Percentiles rank a stretch among this genome's conserved stretches.
These are phyloP conservation scores for Metellina segmentata DNA, from an alignment of 2,888 invertebrate species.

Conservation along the genomic window DNA sequence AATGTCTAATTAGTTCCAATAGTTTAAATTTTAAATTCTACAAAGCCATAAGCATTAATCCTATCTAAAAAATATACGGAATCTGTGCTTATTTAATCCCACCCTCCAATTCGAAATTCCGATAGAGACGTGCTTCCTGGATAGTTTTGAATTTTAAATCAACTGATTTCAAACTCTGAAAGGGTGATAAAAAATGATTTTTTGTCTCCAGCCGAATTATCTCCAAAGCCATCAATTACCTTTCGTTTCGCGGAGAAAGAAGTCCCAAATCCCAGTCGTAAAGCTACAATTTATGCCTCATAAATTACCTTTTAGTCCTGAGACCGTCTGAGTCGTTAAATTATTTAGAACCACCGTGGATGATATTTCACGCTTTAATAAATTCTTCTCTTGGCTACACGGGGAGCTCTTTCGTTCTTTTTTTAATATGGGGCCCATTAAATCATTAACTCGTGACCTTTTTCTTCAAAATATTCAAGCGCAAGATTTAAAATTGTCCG, in stretches of 20 bases:
- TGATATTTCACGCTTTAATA: conserved; percentile 68
- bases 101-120: background rate
- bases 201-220: background rate
- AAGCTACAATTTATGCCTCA: conserved; percentile 35
- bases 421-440: conserved; percentile 22
- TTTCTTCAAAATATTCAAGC: conserved; percentile 10
- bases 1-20: too few species aligned
- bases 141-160: background rate
- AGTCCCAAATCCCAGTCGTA: conserved; percentile 7
- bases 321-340: conserved; percentile 26
- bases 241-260: background rate
- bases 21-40: too few species aligned
- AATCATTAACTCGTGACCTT: conserved; percentile 32
- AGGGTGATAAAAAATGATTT: background rate
- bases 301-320: conserved; percentile 50
- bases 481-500: background rate
- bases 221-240: background rate
- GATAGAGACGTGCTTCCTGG: background rate
- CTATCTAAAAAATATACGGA: too few species aligned
- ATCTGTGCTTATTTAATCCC: background rate
- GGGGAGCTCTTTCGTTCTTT: conserved; percentile 17
- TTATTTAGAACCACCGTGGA: conserved; percentile 51
- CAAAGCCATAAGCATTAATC: too few species aligned
- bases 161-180: background rate
- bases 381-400: conserved; percentile 30